Evolutionary conservation across 1,140 invertebrate species (phyloP), one percentile per base, ranked within the genome.

Genomic region (Eupristina koningsbergeri): DNA sequence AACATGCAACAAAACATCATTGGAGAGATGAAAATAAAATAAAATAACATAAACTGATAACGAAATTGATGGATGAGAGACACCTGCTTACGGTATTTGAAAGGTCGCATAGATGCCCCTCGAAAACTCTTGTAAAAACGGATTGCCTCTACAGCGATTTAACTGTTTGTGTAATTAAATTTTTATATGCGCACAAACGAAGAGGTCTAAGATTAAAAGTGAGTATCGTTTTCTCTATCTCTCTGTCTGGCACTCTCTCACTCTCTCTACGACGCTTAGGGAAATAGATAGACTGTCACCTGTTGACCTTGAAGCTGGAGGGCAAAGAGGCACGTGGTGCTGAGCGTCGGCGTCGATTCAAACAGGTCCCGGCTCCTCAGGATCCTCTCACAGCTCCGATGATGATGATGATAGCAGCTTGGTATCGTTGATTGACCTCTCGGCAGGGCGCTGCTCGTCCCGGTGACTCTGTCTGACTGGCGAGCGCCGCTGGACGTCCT

Each of bases 81-180:
- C 67, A 71, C 17, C 36, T 22, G 39, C 36, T 71, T 71, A 71
- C 67, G 67, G 67, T 71, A 71, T 41, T 26, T 41, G 8, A 22
- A 26, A 39, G n/a, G 26, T 41, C 36, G 29, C 39, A 17, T 1
- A 69, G 7, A 39, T 8, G 64, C 11, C 31, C 15, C 17, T 36
- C 5, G 0, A 22, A 22, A 69, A 22, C 29, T 64, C n/a, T 63
- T n/a, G 15, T 53, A 53, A 53, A 53, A 53, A 53, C 17, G 11
- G 53, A 58, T 58, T 5, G 22, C 0, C 61, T 34, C 3, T 11
- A 6, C 29, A 11, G 8, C 34, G 9, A 79, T 47, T 79, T 63
- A 79, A 79, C 77, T 67, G 77, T 79, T 67, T 67, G 3, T 71
- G 41, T 79, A 67, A 79, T 79, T 26, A 39, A 67, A 39, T 22